Conservation (phyloP, 2,113 vertebrate genomes). For the Sander lucioperca region DNA sequence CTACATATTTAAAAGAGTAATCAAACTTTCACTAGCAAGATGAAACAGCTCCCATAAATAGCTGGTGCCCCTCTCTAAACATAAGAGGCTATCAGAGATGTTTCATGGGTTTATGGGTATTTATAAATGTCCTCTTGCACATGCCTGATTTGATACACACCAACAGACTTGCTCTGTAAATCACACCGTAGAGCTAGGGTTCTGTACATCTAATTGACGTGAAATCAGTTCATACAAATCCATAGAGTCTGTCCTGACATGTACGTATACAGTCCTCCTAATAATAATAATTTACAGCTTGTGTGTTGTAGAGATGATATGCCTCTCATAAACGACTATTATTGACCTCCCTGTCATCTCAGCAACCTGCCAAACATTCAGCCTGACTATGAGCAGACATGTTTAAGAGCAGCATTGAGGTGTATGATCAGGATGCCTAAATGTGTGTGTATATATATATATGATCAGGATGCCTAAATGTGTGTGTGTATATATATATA, state of each 20-base stretch:
- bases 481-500: not conserved
- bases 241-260: constrained; percentile 22
- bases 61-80: constrained; percentile 13
- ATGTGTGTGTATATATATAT: not conserved
- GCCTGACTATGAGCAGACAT: constrained; percentile 48
- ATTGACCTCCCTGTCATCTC: constrained; percentile 67
- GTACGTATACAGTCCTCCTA: constrained; percentile 45
- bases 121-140: constrained; percentile 38
- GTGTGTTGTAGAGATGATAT: constrained; percentile 49
- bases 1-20: constrained; percentile 8
- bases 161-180: constrained; percentile 36
- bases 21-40: constrained; percentile 19
- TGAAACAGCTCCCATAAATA: constrained; percentile 42
- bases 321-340: constrained; percentile 66
- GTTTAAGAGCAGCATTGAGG: constrained; percentile 10
- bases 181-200: not conserved
- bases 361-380: constrained; percentile 39
- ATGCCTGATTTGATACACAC: constrained; percentile 34
- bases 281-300: constrained; percentile 56
- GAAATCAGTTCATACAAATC: constrained; percentile 15
- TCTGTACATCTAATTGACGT: not conserved
- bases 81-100: constrained; percentile 16
- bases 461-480: not conserved
- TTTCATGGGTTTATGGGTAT: constrained; percentile 29
- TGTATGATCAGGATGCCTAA: not conserved